Base-by-base conservation (phyloP, 2,113 vertebrate genomes). In the Tympanuchus pallidicinctus region DNA sequence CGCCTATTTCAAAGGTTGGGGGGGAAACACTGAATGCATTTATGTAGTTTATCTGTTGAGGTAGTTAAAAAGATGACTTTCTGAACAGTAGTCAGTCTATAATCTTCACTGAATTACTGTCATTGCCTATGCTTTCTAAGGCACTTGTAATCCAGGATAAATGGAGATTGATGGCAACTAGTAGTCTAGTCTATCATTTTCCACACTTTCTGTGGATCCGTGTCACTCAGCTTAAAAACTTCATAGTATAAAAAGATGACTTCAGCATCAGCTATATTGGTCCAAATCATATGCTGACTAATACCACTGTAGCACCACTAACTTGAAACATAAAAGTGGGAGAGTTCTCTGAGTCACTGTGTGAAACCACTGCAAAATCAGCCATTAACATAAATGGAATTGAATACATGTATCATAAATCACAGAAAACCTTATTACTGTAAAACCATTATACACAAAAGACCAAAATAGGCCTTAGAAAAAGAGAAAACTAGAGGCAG, bases 101-200 rank as follows among this genome's bases (percentile, higher is more conserved):
- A 60, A 77, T 16, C 71, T 71, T 43, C 45, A 19, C 59, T 22
- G 59, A 56, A 42, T 66, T 66, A 36, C 20, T 50, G 50, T 24
- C 81, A 48, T 43, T 79, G 60, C 25, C 84, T 50, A 13, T 82
- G 88, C 28, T 79, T 70, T 69, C 69, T 80, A 71, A 48, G 17
- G 30, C 47, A n/a, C 47, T 56, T 85, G 78, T 89, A 83, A 86
- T 24, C 40, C 52, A 52, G 67, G 32, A 30, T 60, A 59, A 67
- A 74, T 28, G n/a, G 52, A 95, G 71, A 94, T 22, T n/a, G 88
- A 96, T 86, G 71, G 40, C 34, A 71, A 38, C 56, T 36, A 24
- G 66, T 61, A 65, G 34, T 28, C 27, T 48, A 6, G 34, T 25
- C 30, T 48, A 6, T 61, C 82, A 93, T 80, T 73, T 81, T 73